Base-by-base conservation (phyloP, 2,888 invertebrate species). In the Myopa testacea region DNA sequence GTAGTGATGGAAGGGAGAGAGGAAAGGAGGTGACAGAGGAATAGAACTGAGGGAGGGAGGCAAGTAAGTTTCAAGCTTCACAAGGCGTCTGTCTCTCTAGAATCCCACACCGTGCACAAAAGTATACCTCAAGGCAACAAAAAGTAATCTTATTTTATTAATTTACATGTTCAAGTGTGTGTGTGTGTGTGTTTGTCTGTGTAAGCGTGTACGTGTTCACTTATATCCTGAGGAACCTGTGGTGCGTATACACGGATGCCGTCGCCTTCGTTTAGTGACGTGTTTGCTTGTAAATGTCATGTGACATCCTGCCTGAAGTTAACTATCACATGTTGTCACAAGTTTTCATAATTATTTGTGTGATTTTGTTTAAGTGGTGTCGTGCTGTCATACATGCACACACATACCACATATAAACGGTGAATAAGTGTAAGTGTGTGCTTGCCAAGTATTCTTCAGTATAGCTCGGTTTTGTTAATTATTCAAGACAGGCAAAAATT, bases 291-390 rank as follows among this genome's bases (percentile, higher is more conserved):
- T 16, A 70, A 55, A 70, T 55, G 16, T 70, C n/a, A 69, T 52
- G 34, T 37, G 34, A 55, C 69, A 69, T 45, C 26, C 52, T 70
- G 70, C 55, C 55, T 34, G 52, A 70, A 70, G 55, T 55, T 52
- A 16, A 37, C 69, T 70, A 26, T 52, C 52, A 55, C 1, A 67
- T 37, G n/a, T 67, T 70, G 26, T 34, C 34, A 37, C 0, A 70
- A 55, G 34, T 70, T 55, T 70, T 55, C 55, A 52, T 69, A 69
- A 52, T 69, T 69, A 52, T 69, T 69, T 40, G 69, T 45, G 45
- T 69, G 40, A 50, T 69, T 69, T 69, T 50, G 26, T 69, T 6
- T 19, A 8, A 69, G 26, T 50, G 45, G 1, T 45, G 45, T 12
- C 50, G 45, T 52, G 14, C 60, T 52, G 50, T 63, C 37, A 65